Percentiles rank a stretch among this genome's conserved stretches.
Conservation (phyloP, 37 sponge, comb jelly and placozoan genomes). For the Beroe ovata region DNA sequence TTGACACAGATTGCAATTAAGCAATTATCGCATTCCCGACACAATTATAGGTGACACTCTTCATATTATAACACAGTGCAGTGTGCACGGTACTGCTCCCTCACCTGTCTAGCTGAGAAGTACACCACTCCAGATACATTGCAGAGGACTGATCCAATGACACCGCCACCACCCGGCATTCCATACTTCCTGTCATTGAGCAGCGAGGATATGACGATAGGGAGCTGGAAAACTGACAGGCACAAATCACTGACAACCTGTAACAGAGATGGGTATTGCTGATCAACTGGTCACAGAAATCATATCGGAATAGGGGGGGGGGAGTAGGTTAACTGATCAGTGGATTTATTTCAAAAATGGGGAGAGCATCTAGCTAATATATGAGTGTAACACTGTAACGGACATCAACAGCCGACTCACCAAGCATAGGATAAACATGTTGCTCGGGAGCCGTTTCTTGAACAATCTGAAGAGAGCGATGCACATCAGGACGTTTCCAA, state of each 20-base stretch:
- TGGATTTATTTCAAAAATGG: too few relatives aligned
- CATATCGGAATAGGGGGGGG: too few relatives aligned
- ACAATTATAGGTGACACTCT: too few relatives aligned
- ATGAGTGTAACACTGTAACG: too few relatives aligned
- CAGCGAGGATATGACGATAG: constrained; percentile 34
- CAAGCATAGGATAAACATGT: constrained; percentile 38
- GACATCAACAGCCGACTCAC: constrained; percentile 20
- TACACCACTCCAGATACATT: constrained; percentile 41
- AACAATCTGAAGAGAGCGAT: not conserved
- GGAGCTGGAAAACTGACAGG: constrained; percentile 42
- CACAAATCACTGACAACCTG: constrained; percentile 33
- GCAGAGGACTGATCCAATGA: constrained; percentile 6
- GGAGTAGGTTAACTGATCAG: too few relatives aligned
- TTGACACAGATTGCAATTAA: too few relatives aligned
- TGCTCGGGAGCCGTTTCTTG: constrained; percentile 23
- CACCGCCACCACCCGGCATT: not conserved
- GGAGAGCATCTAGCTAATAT: too few relatives aligned
- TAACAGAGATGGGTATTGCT: too few relatives aligned
- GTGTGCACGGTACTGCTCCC: too few relatives aligned
- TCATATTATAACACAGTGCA: too few relatives aligned
- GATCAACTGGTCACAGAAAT: too few relatives aligned
- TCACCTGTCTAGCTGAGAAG: constrained; percentile 63
- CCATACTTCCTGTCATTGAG: constrained; percentile 9
- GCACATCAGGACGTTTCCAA: constrained; percentile 54
- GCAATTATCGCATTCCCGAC: too few relatives aligned